phyloP scores from a whole-genome alignment of 2,888 invertebrate species.

The Antitype chi region DNA sequence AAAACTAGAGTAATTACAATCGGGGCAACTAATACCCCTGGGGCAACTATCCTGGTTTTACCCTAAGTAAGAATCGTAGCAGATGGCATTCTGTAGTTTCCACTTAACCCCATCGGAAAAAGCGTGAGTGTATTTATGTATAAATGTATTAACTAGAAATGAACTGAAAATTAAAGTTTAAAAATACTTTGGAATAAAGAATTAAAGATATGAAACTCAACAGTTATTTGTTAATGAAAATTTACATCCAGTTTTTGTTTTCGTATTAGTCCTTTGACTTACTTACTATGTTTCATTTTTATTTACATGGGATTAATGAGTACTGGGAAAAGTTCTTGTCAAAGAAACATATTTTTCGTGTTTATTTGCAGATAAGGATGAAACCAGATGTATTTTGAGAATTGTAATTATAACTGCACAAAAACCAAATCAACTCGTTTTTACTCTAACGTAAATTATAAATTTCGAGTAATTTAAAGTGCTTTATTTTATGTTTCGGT shows the following conservation, averaged over 20 bases:
- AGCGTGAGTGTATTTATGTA: no score
- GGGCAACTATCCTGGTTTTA: no score
- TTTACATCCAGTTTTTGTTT: background rate
- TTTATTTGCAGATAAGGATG: background rate
- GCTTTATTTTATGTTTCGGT: background rate
- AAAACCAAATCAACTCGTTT: background rate
- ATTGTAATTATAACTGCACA: background rate
- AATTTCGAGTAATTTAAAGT: background rate
- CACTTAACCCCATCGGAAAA: no score
- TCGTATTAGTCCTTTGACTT: background rate
- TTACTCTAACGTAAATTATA: background rate
- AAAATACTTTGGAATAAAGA: background rate
- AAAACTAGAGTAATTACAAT: no score
- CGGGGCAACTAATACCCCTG: no score
- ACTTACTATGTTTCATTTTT: background rate
- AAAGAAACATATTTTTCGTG: background rate
- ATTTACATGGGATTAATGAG: background rate
- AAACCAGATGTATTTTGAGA: background rate
- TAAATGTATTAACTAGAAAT: background rate
- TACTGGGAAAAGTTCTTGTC: background rate
- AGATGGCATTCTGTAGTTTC: no score
- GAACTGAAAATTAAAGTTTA: background rate
- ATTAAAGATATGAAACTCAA: background rate
- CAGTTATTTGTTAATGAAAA: slow-evolving; percentile 9
- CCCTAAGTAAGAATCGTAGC: no score